Percentiles rank a stretch among this genome's conserved stretches.
These are phyloP conservation scores for Silvanus unidentatus DNA, from an alignment of 2,888 invertebrate species.

Conservation along the genomic window DNA sequence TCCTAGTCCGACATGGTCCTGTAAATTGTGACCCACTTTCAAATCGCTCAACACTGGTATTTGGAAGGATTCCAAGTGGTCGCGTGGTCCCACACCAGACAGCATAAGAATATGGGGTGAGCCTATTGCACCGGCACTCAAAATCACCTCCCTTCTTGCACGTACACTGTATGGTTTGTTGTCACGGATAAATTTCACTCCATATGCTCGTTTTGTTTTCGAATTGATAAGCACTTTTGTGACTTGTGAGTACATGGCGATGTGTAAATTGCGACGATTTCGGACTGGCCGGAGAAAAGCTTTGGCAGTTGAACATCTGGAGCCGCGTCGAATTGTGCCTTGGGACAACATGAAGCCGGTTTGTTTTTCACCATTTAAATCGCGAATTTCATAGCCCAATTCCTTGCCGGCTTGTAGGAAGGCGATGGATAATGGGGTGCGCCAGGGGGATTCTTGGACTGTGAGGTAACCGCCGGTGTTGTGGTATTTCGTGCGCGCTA, in stretches of 20 bases:
- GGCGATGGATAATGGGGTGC: slow-evolving; percentile 73
- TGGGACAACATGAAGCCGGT: slow-evolving; percentile 85
- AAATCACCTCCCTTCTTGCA: slow-evolving; percentile 74
- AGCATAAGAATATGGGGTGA: slow-evolving; percentile 88
- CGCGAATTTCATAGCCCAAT: slow-evolving; percentile 73
- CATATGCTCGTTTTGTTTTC: slow-evolving; percentile 63
- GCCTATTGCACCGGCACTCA: slow-evolving; percentile 83
- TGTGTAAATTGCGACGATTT: slow-evolving; percentile 70
- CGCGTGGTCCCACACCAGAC: slow-evolving; percentile 79
- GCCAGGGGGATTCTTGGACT: slow-evolving; percentile 80
- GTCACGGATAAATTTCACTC: slow-evolving; percentile 66
- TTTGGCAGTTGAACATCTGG: slow-evolving; percentile 82
- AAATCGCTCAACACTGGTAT: slow-evolving; percentile 71
- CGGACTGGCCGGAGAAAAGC: slow-evolving; percentile 78
- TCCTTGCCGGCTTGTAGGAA: slow-evolving; percentile 78
- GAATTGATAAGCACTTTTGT: slow-evolving; percentile 63
- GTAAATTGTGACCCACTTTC: slow-evolving; percentile 77
- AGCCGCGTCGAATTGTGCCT: slow-evolving; percentile 64
- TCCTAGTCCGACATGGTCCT: slow-evolving; percentile 83
- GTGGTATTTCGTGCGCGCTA: slow-evolving; percentile 70
- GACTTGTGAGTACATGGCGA: slow-evolving; percentile 71
- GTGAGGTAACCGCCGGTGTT: slow-evolving; percentile 73
- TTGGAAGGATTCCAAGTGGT: slow-evolving; percentile 64
- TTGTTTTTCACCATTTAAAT: slow-evolving; percentile 76
- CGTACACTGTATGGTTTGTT: slow-evolving; percentile 60